Percentiles rank a stretch among this genome's conserved stretches.
These are phyloP conservation scores for Synanthedon vespiformis DNA, from an alignment of 2,888 invertebrate genomes.

Conservation along the genomic window DNA sequence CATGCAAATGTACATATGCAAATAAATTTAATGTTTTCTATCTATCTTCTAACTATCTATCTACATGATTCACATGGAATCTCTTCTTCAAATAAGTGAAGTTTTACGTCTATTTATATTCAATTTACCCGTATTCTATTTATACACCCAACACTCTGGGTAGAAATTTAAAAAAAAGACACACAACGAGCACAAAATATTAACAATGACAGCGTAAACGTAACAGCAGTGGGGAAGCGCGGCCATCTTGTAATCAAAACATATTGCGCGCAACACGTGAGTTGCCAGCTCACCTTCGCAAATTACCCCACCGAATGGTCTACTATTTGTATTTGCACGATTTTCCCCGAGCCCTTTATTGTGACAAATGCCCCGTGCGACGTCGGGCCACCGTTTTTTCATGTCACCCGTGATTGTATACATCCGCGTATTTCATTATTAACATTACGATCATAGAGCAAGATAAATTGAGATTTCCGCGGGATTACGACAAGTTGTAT, in stretches of 20 bases:
- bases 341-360: slow-evolving; percentile 11
- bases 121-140: too few species aligned
- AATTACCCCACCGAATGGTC: slow-evolving; percentile 14
- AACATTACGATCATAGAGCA: neutral
- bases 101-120: too few species aligned
- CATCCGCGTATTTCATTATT: neutral
- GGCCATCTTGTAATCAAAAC: slow-evolving; percentile 8
- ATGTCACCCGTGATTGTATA: neutral
- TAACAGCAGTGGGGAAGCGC: neutral
- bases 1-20: too few species aligned
- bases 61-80: too few species aligned
- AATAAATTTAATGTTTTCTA: too few species aligned
- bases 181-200: too few species aligned
- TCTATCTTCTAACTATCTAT: too few species aligned
- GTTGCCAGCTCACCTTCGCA: slow-evolving; percentile 17
- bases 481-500: neutral
- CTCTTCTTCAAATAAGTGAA: too few species aligned
- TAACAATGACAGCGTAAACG: slow-evolving; percentile 3
- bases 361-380: slow-evolving; percentile 24
- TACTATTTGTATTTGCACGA: slow-evolving; percentile 12
- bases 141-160: too few species aligned
- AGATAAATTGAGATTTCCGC: neutral
- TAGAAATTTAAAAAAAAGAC: neutral
- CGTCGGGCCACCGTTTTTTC: slow-evolving; percentile 11
- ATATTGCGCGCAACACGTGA: slow-evolving; percentile 18